Evolutionary conservation across 2,797 vertebrate genomes (phyloP).

Genomic region (Cossypha caffra): DNA sequence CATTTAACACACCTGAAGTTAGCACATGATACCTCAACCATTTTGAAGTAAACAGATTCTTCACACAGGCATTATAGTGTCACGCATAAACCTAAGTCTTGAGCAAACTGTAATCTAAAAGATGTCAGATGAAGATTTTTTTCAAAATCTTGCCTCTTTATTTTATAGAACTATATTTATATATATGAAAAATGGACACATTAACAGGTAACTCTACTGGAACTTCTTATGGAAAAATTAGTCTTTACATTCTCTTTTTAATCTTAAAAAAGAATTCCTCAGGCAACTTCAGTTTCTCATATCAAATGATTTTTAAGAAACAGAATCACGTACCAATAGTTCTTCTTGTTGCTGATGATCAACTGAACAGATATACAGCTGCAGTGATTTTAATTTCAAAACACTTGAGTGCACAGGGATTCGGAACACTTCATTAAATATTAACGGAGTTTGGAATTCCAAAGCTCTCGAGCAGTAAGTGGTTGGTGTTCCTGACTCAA

Average conservation of each 20-base stretch:
- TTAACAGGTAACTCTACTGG: background rate
- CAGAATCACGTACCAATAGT: slow-evolving; percentile 82
- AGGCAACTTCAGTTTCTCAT: background rate
- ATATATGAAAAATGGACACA: background rate
- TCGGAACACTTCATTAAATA: slow-evolving; percentile 94
- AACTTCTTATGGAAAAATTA: background rate
- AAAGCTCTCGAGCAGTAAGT: slow-evolving; percentile 93
- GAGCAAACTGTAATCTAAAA: background rate
- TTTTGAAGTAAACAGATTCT: background rate
- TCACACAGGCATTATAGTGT: background rate
- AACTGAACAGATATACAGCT: slow-evolving; percentile 89
- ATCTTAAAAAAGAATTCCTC: background rate
- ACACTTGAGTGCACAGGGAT: slow-evolving; percentile 86
- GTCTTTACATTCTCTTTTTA: background rate
- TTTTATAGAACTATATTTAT: background rate
- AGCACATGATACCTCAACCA: background rate
- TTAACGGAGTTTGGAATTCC: slow-evolving; percentile 87
- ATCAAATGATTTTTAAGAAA: background rate
- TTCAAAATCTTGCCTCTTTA: background rate
- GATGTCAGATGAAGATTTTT: background rate
- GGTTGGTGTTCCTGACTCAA: slow-evolving; percentile 85
- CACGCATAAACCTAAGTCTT: background rate
- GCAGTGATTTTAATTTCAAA: slow-evolving; percentile 83
- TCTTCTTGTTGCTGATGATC: slow-evolving; percentile 90
- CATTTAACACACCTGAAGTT: background rate